Base-by-base conservation (phyloP, 2,888 invertebrate species). In the Ethmia dodecea region DNA sequence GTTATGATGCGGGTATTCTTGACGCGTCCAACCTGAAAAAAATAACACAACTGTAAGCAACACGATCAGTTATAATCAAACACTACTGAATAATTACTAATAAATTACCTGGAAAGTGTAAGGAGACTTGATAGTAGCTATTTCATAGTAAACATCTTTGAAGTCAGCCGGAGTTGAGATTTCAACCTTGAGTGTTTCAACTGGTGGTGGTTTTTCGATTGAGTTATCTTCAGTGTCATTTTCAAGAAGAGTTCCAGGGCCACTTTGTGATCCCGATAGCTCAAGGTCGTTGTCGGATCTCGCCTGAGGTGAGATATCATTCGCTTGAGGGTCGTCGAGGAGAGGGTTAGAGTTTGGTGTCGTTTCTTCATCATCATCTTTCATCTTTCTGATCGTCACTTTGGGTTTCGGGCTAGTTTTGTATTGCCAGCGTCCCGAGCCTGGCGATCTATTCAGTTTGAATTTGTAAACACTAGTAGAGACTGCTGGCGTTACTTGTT, bases 371-470 rank as follows among this genome's bases (percentile, higher is more conserved):
- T 81, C 81, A 39, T 89, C 89, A 36, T 87, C 88, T 33, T 86
- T 87, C 52, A 89, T 89, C 62, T 94, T 93, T 33, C 94, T 88
- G 48, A 95, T 95, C 31, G 91, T 91, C 5, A 96, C 92, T 67
- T 94, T 89, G 3, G 96, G 95, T 69, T 95, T 96, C 0, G 95
- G 92, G 13, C 95, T 93, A 6, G 95, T 94, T 78, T 95, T 95
- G 73, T 95, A 96, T 55, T 95, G 94, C 96, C 96, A 96, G 49
- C 96, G 90, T 33, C 95, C 95, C 28, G 93, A 92, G 3, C 95
- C 95, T 30, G 93, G 94, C 9, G 94, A 88, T 28, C 95, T 88
- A 60, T 94, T 93, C 27, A 95, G 77, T 68, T 95, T 95, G 55
- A 94, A 92, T 75, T 94, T 94, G 62, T 93, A 93, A 38, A 93